Evolutionary conservation across 2,113 vertebrate genomes (phyloP).

Genomic region (Hippocampus mohnikei): DNA sequence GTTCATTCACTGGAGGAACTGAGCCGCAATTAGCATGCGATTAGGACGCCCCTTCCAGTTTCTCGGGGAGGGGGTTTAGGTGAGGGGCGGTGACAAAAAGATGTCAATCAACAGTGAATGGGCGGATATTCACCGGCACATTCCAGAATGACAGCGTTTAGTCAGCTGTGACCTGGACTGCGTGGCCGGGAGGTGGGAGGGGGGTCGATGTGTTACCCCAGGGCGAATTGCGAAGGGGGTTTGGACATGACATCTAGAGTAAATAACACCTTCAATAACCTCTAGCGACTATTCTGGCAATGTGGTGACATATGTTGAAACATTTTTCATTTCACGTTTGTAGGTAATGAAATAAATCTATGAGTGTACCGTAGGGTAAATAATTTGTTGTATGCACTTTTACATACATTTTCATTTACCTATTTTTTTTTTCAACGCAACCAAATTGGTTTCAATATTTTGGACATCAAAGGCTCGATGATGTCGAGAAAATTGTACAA

Average conservation of each 20-base stretch:
- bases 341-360: no score
- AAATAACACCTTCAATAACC: not conserved
- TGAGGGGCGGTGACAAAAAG: conserved; percentile 58
- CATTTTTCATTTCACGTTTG: no score
- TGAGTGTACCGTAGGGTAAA: not conserved
- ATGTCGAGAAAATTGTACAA: no score
- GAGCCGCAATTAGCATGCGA: conserved; percentile 79
- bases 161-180: conserved; percentile 49
- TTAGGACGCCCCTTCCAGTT: conserved; percentile 50
- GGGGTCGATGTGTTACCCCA: not conserved
- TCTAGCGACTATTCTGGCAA: not conserved
- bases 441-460: no score
- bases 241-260: not conserved
- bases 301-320: not conserved
- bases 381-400: not conserved
- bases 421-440: no score
- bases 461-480: no score
- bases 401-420: not conserved
- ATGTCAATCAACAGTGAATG: conserved; percentile 52
- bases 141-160: conserved; percentile 63
- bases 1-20: conserved; percentile 76
- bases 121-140: conserved; percentile 44
- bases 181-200: not conserved
- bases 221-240: not conserved
- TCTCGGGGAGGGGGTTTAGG: not conserved